A percentile compares a stretch with the other conserved stretches of the same genome.
Conservation (phyloP, 2,888 invertebrate species). For the Drosophila parthenogenetica region DNA sequence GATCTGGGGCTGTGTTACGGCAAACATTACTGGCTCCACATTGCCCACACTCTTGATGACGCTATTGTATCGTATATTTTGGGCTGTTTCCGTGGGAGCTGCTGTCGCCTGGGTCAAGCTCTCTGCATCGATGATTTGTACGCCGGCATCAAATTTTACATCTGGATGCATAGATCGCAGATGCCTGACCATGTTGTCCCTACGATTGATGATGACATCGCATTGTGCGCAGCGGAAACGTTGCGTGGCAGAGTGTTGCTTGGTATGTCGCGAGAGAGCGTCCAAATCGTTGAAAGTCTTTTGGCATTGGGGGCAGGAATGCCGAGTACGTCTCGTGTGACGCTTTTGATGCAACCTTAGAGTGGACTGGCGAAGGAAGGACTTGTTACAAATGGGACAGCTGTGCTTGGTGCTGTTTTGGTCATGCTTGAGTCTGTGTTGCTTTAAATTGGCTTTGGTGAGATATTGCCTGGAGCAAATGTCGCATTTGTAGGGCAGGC, state of each 20-base stretch:
- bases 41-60: conserved; percentile 84
- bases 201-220: conserved; percentile 89
- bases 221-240: conserved; percentile 91
- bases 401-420: conserved; percentile 80
- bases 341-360: conserved; percentile 86
- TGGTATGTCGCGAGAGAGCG: conserved; percentile 89
- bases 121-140: conserved; percentile 48
- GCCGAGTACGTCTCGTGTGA: conserved; percentile 86
- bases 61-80: conserved; percentile 69
- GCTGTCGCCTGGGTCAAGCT: neutral
- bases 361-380: conserved; percentile 87
- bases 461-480: conserved; percentile 87
- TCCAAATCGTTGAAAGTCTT: conserved; percentile 89
- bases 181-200: conserved; percentile 92
- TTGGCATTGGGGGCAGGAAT: conserved; percentile 88
- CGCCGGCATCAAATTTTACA: conserved; percentile 59
- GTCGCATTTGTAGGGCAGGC: conserved; percentile 86
- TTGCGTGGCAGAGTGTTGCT: conserved; percentile 68
- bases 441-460: conserved; percentile 89
- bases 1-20: neutral
- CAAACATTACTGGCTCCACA: conserved; percentile 73
- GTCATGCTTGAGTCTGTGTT: conserved; percentile 86
- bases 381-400: conserved; percentile 88
- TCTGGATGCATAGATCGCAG: conserved; percentile 91
- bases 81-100: conserved; percentile 24